Base-by-base conservation (phyloP, 35 echinoderm and acorn worm genomes). In the Diadema setosum region DNA sequence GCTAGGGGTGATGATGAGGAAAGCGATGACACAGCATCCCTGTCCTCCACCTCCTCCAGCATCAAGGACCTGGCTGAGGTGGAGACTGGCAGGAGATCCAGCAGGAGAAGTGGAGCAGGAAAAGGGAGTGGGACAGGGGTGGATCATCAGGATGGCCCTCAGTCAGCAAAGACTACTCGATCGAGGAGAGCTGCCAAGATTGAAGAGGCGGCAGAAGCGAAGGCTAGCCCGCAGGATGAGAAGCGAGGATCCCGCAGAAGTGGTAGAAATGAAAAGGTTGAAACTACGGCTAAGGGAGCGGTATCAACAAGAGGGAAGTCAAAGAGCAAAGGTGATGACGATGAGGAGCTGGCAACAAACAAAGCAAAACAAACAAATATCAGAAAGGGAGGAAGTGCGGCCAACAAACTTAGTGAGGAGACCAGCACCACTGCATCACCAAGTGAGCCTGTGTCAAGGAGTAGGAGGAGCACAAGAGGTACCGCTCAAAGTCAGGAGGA, bases 1-100 rank as follows among this genome's bases (percentile, higher is more conserved):
- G 63, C 30, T 12, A 34, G 30, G 30, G 26, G 30, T 3, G 63
- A 67, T 11, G 73, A 78, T 78, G 73, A 41, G 39, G 73, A 78
- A 25, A 78, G 73, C 44, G 73, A 78, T 78, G 73, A 78, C 44
- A 78, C 73, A 20, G 73, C 73, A 78, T 78, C 73, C 7, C 39
- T 78, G 24, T 78, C 73, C 8, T 78, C 73, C 14, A 78, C 39
- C 25, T 21, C 73, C 8, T 78, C 73, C 15, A 78, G 73, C 12
- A 41, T 78, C 24, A 78, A 36, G n/a, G 73, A 78, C 33, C 44
- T 44, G 24, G 73, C 12, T 4, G 73, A 78, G 44, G 40, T n/a
- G 0, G 40, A 78, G 40, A 6, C 73, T 21, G 44, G 40, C 73
- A 42, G 27, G 44, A 78, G 39, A 78, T 21, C 33, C 0, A 78